Evolutionary conservation across 2,113 vertebrate genomes (phyloP).

Genomic region (Maccullochella peelii): DNA sequence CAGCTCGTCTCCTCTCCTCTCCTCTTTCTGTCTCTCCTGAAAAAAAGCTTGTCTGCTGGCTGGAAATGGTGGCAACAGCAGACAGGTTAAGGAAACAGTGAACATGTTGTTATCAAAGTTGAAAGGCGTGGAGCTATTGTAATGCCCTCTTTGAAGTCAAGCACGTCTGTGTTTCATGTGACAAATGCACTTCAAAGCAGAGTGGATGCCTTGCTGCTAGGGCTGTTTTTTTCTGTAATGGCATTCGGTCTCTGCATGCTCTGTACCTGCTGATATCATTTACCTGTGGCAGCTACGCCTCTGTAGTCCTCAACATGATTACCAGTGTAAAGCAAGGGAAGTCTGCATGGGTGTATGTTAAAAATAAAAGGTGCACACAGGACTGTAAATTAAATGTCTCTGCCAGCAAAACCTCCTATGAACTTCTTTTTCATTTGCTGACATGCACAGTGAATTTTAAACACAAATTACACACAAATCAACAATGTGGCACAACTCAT

Average conservation of each 20-base stretch:
- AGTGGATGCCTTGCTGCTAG: conserved; percentile 61
- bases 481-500: background rate
- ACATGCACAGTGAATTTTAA: conserved; percentile 45
- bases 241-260: conserved; percentile 49
- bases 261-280: conserved; percentile 75
- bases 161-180: conserved; percentile 75
- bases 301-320: conserved; percentile 65
- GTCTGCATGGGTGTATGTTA: conserved; percentile 20
- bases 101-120: conserved; percentile 67
- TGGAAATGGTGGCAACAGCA: conserved; percentile 52
- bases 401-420: conserved; percentile 29
- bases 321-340: conserved; percentile 25
- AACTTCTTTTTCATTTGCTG: conserved; percentile 41
- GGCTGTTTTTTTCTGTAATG: conserved; percentile 69
- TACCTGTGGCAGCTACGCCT: conserved; percentile 71
- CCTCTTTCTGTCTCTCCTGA: conserved; percentile 19
- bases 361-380: conserved; percentile 43
- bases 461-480: too few species aligned
- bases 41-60: conserved; percentile 19
- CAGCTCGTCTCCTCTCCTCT: background rate
- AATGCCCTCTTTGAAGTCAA: conserved; percentile 79
- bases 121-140: conserved; percentile 73
- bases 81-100: conserved; percentile 55
- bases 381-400: conserved; percentile 43
- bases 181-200: conserved; percentile 81